Conservation (phyloP, 2,113 vertebrate species). For the Mus spicilegus region DNA sequence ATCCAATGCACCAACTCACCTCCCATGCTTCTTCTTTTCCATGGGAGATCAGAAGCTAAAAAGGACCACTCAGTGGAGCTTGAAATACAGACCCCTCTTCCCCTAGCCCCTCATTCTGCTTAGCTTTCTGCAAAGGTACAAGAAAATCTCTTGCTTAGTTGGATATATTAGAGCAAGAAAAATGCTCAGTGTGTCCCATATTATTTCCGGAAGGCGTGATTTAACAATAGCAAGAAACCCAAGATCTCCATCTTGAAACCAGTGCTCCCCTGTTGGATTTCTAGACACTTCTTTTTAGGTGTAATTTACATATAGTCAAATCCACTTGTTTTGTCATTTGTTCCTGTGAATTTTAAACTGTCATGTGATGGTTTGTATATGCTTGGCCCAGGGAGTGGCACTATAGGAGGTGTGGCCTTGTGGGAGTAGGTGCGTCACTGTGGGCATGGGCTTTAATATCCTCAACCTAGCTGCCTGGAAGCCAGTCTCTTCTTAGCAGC, state of each 20-base stretch:
- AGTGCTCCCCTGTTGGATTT: not conserved
- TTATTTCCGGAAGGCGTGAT: not conserved
- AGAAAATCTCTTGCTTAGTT: not conserved
- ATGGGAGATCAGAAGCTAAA: not conserved
- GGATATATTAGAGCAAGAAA: not conserved
- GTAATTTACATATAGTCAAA: not conserved
- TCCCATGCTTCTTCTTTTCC: not conserved
- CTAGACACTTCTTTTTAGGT: not conserved
- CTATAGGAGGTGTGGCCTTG: no score
- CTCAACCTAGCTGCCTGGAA: no score
- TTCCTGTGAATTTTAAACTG: not conserved
- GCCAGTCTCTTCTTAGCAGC: no score
- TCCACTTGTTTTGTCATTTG: not conserved
- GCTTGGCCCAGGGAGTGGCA: no score
- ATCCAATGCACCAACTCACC: no score
- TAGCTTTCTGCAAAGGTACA: not conserved
- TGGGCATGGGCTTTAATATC: no score
- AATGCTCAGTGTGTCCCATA: not conserved
- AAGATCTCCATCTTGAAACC: not conserved
- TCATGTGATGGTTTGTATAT: not conserved
- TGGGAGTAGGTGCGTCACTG: no score
- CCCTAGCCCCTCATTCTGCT: rapidly evolving
- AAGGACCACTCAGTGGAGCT: not conserved
- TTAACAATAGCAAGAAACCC: not conserved
- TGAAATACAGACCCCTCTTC: not conserved